A percentile compares a stretch with the other conserved stretches of the same genome.
These are phyloP conservation scores for Rhopilema esculentum DNA, from an alignment of 30 jellyfish, hydroid and myxozoan species.

Conservation along the genomic window DNA sequence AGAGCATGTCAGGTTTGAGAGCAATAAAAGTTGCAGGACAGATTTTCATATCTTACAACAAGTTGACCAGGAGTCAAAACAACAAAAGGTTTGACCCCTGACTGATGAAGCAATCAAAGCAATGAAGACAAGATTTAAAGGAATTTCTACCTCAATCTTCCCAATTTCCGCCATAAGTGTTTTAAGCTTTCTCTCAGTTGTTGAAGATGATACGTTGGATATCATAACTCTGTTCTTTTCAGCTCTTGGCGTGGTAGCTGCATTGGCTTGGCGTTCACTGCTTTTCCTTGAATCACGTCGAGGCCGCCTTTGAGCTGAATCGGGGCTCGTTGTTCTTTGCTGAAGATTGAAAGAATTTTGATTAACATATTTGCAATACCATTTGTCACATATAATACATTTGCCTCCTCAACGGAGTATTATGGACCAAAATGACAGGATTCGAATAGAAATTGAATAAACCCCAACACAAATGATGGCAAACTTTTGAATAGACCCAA, in stretches of 20 bases:
- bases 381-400: not conserved
- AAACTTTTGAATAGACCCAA: no score
- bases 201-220: conserved; percentile 57
- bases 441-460: no score
- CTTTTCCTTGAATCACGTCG: conserved; percentile 67
- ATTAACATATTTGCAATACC: no score
- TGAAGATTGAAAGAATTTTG: not conserved
- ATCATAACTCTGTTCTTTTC: conserved; percentile 73
- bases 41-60: no score
- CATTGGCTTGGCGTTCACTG: conserved; percentile 47
- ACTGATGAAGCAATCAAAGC: no score
- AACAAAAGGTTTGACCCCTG: no score
- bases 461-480: no score
- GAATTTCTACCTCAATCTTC: conserved; percentile 51
- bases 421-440: no score
- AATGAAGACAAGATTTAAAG: no score
- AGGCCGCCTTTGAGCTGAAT: conserved; percentile 50
- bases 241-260: conserved; percentile 15
- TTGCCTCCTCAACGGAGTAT: no score
- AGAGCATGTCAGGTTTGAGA: not conserved
- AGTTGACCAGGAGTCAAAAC: no score
- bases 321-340: conserved; percentile 57
- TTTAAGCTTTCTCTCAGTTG: conserved; percentile 76
- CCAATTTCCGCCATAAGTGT: conserved; percentile 77
- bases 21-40: not conserved